These are phyloP conservation scores for Molothrus ater DNA, from an alignment of 2,797 vertebrate species.

Conservation along the genomic window DNA sequence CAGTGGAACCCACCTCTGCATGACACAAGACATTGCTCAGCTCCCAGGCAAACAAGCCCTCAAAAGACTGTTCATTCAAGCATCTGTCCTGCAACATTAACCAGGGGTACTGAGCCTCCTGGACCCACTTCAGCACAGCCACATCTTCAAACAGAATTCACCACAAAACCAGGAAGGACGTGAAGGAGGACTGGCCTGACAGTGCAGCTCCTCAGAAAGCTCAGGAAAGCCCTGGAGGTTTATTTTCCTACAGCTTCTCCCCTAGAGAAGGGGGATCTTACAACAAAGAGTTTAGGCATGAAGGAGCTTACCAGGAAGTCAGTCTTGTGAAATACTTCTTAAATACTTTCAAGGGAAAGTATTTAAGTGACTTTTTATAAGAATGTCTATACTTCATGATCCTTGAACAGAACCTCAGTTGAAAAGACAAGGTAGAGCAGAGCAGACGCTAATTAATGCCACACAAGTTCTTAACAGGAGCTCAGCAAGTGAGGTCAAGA, in stretches of 20 bases:
- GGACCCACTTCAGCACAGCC: background rate
- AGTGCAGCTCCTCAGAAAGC: background rate
- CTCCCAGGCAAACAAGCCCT: background rate
- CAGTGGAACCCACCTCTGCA: background rate
- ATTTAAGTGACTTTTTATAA: background rate
- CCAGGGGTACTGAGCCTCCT: background rate
- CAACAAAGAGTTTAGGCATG: background rate
- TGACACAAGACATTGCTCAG: background rate
- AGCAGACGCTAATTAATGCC: background rate
- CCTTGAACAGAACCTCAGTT: background rate
- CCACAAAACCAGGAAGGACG: background rate
- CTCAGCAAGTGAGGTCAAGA: background rate
- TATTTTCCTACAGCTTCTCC: background rate
- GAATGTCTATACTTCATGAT: background rate
- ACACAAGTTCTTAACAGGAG: background rate
- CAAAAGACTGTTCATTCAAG: background rate
- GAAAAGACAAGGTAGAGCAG: background rate
- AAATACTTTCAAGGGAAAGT: background rate
- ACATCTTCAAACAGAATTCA: background rate
- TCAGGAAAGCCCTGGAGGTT: background rate
- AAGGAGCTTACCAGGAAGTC: background rate
- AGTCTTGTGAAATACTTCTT: background rate
- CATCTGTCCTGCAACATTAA: background rate
- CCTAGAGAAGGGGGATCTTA: background rate
- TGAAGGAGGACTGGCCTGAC: background rate